Conservation (phyloP, 2,797 vertebrate genomes). For the Monodelphis domestica region DNA sequence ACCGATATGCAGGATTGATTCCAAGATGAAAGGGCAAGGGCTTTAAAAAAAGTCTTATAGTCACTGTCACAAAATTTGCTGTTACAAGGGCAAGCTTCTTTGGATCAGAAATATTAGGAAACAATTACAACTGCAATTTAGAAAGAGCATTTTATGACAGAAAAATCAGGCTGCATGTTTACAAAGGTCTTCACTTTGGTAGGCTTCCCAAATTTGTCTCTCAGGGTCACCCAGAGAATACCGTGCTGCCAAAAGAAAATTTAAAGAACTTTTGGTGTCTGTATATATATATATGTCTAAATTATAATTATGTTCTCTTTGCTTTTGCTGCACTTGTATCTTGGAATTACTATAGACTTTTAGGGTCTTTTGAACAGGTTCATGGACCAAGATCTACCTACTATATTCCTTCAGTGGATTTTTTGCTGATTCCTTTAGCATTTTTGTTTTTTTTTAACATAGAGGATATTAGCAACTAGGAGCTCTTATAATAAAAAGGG, state of each 20-base stretch:
- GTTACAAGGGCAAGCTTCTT: not conserved
- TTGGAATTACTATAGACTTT: not conserved
- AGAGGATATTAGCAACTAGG: not conserved
- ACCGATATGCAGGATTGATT: no score
- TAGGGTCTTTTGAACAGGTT: not conserved
- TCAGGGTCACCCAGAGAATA: not conserved
- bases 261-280: not conserved
- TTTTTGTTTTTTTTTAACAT: not conserved
- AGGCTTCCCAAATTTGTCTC: not conserved
- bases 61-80: not conserved
- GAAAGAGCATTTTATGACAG: not conserved
- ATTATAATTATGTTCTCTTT: not conserved
- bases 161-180: not conserved
- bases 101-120: not conserved
- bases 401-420: not conserved
- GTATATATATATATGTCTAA: not conserved
- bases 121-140: not conserved
- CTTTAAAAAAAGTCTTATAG: not conserved
- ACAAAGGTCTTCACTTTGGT: not conserved
- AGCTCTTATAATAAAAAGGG: no score
- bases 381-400: not conserved
- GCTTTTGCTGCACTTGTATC: not conserved
- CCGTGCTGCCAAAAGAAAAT: not conserved
- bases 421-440: not conserved
- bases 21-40: no score